Percentiles rank a stretch among this genome's conserved stretches.
phyloP scores from a whole-genome alignment of 1,140 invertebrate species.

The Tetramorium simillimum region DNA sequence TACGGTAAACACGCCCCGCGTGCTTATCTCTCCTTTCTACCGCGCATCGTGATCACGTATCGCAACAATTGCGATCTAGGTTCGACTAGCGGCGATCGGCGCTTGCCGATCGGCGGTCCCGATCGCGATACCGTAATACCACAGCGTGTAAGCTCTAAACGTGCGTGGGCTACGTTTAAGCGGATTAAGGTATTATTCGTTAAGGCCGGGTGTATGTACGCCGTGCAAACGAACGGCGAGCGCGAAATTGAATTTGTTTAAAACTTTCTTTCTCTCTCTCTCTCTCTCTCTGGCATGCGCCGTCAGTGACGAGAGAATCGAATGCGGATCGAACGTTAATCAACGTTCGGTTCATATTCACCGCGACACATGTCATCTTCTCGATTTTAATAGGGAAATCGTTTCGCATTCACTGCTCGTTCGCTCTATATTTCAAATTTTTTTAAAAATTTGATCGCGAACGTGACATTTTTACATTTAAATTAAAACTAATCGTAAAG shows the following conservation, averaged over 20 bases:
- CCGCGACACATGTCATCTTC: neutral
- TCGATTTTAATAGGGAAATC: neutral
- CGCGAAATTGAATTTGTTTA: constrained; percentile 28
- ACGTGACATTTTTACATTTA: neutral
- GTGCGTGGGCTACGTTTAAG: constrained; percentile 1
- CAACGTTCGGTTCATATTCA: neutral
- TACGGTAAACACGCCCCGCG: constrained; percentile 24
- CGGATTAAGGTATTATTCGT: constrained; percentile 18
- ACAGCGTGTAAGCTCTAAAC: constrained; percentile 12
- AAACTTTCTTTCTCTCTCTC: constrained; percentile 1
- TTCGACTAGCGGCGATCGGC: constrained; percentile 10
- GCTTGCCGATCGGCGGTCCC: constrained; percentile 2
- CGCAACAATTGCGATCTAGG: constrained; percentile 43
- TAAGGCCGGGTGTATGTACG: neutral
- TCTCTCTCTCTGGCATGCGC: neutral
- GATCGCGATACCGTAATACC: neutral
- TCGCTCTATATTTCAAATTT: neutral
- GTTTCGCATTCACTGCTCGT: neutral
- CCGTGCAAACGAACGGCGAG: neutral
- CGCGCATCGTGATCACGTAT: constrained; percentile 28
- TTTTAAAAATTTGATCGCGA: neutral
- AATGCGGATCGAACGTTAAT: neutral
- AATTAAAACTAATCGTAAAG: neutral
- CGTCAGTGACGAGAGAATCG: neutral
- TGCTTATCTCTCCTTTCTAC: constrained; percentile 22